Conservation (phyloP, 2,797 vertebrate species). For the Scleropages formosus region DNA sequence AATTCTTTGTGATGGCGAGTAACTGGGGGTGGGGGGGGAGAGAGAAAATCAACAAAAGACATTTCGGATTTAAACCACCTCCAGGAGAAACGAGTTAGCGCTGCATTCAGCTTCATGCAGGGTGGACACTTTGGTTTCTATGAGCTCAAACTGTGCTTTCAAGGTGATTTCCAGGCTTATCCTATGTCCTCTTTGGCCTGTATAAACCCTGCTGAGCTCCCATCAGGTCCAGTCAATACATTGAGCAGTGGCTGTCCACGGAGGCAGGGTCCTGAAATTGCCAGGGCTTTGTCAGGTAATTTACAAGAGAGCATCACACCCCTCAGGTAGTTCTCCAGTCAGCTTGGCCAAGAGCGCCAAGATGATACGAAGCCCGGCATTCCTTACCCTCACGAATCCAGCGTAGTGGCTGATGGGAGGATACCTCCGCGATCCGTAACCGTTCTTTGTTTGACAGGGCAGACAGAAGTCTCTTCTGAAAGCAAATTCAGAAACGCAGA, state of each 20-base stretch:
- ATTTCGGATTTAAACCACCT: not conserved
- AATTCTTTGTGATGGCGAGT: slow-evolving; percentile 34
- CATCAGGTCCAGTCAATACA: slow-evolving; percentile 2
- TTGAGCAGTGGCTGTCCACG: not conserved
- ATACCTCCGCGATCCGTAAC: slow-evolving; percentile 32
- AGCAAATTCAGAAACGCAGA: not conserved
- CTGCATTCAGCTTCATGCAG: not conserved
- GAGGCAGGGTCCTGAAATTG: slow-evolving; percentile 1
- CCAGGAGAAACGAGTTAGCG: not conserved
- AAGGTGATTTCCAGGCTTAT: slow-evolving; percentile 32
- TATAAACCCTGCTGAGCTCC: slow-evolving; percentile 6
- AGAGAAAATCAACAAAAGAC: slow-evolving; percentile 4
- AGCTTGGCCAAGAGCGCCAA: slow-evolving; percentile 5
- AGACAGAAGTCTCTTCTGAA: not conserved
- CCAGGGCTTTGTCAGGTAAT: not conserved
- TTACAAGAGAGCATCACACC: no score
- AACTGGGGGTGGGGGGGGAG: slow-evolving; percentile 45
- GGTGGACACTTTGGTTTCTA: not conserved
- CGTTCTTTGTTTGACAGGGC: slow-evolving; percentile 6
- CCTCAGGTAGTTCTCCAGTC: not conserved
- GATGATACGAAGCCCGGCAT: slow-evolving; percentile 44
- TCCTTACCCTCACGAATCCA: slow-evolving; percentile 33
- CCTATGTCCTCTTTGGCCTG: slow-evolving; percentile 16
- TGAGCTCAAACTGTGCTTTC: not conserved
- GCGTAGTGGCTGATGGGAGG: not conserved